phyloP scores from a whole-genome alignment of 2,888 invertebrate species.

The Theretra japonica region DNA sequence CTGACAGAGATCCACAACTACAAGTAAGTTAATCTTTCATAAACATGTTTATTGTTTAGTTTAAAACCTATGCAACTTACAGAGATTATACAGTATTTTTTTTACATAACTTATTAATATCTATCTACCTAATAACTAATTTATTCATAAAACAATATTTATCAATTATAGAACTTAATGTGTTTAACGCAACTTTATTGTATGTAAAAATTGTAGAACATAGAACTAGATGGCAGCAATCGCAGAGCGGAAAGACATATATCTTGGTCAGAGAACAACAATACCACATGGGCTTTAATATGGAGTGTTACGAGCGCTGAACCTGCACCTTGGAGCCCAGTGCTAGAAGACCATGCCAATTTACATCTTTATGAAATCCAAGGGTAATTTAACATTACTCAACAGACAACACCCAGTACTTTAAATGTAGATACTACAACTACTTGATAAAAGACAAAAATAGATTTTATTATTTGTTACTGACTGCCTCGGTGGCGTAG shows the following conservation, averaged over 20 bases:
- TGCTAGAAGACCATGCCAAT: constrained; percentile 95
- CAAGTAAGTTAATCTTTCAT: constrained; percentile 75
- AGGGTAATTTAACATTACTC: constrained; percentile 78
- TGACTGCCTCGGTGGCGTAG: too few relatives aligned
- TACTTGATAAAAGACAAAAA: background rate
- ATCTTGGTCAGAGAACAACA: constrained; percentile 68
- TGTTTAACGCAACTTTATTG: background rate
- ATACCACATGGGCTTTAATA: constrained; percentile 85
- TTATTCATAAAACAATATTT: too few relatives aligned
- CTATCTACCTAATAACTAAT: too few relatives aligned
- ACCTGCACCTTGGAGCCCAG: constrained; percentile 97
- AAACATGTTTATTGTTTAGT: background rate
- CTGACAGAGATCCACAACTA: constrained; percentile 88
- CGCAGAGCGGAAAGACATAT: constrained; percentile 75
- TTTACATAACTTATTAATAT: too few relatives aligned
- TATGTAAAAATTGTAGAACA: constrained; percentile 57
- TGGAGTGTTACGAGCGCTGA: constrained; percentile 95
- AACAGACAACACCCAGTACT: background rate
- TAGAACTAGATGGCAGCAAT: constrained; percentile 78
- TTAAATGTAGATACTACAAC: background rate
- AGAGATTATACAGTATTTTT: too few relatives aligned
- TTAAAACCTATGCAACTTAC: too few relatives aligned
- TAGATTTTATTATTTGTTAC: too few relatives aligned
- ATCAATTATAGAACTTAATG: too few relatives aligned
- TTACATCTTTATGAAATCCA: constrained; percentile 91